phyloP scores from a whole-genome alignment of 2,797 vertebrate species.

The Miichthys miiuy region DNA sequence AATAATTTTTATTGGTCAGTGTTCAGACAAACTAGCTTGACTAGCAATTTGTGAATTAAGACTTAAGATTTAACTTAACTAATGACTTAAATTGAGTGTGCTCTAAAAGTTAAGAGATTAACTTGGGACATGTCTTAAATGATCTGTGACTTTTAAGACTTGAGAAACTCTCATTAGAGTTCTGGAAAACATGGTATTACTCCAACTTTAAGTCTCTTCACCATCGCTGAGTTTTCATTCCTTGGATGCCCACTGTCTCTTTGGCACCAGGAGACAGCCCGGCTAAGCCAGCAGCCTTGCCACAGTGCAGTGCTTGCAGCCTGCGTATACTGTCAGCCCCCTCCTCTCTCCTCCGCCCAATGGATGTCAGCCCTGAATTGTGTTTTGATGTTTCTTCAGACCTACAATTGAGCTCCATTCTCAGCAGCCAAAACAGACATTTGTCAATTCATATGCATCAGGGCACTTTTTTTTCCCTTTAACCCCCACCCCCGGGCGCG shows the following conservation, averaged over 20 bases:
- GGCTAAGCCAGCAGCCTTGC: slow-evolving; percentile 49
- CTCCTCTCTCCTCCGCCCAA: slow-evolving; percentile 66
- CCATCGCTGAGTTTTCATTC: not conserved
- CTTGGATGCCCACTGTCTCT: not conserved
- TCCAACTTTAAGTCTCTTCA: not conserved
- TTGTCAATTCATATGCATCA: slow-evolving; percentile 91
- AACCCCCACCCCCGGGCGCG: slow-evolving; percentile 42
- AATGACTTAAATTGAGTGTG: not conserved
- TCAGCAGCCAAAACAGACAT: slow-evolving; percentile 95
- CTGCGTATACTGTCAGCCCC: slow-evolving; percentile 57
- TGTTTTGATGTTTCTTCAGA: slow-evolving; percentile 94
- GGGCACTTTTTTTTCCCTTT: slow-evolving; percentile 65
- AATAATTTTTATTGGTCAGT: too few relatives aligned
- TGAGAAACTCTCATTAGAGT: not conserved
- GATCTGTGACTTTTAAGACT: not conserved
- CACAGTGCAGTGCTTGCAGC: slow-evolving; percentile 50
- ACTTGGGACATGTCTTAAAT: not conserved
- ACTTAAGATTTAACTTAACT: not conserved
- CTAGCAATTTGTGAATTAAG: not conserved
- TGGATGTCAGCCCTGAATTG: slow-evolving; percentile 91
- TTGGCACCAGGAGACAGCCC: slow-evolving; percentile 28
- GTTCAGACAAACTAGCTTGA: not conserved
- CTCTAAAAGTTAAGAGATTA: not conserved
- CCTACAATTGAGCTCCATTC: slow-evolving; percentile 89
- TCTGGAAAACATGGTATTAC: not conserved